Evolutionary conservation across 2,113 vertebrate species (phyloP).

Genomic region (Eublepharis macularius): DNA sequence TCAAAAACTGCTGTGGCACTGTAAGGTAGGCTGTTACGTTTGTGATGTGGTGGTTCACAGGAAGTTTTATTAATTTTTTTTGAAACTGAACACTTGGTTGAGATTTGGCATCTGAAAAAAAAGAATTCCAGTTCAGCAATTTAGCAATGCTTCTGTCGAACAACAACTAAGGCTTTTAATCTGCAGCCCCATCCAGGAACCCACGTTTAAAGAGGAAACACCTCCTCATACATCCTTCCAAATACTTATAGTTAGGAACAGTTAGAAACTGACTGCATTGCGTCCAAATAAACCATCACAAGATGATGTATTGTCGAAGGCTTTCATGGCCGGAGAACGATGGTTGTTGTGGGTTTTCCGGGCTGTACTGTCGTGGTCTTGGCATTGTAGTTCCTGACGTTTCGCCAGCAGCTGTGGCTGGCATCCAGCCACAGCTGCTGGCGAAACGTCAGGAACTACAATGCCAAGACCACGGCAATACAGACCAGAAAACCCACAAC

Average conservation of each 20-base stretch:
- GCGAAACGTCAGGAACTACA: too few species aligned
- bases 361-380: too few species aligned
- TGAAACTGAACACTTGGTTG: conserved; percentile 90
- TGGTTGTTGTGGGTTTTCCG: too few species aligned
- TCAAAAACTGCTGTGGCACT: conserved; percentile 80
- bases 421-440: too few species aligned
- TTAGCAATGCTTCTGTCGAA: background rate
- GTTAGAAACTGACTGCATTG: background rate
- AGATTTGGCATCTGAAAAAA: conserved; percentile 83
- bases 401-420: too few species aligned
- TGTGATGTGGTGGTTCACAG: conserved; percentile 74
- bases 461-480: too few species aligned
- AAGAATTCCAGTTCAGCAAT: conserved; percentile 20
- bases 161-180: background rate
- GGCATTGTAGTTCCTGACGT: too few species aligned
- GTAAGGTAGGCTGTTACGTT: conserved; percentile 87
- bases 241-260: background rate
- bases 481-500: too few species aligned
- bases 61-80: conserved; percentile 82
- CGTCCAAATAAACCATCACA: too few species aligned
- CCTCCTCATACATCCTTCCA: background rate
- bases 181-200: conserved; percentile 1
- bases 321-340: too few species aligned
- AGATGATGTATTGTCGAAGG: too few species aligned
- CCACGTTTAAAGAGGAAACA: background rate